Conservation (phyloP, 2,888 invertebrate species). For the Nomada hirtipes region DNA sequence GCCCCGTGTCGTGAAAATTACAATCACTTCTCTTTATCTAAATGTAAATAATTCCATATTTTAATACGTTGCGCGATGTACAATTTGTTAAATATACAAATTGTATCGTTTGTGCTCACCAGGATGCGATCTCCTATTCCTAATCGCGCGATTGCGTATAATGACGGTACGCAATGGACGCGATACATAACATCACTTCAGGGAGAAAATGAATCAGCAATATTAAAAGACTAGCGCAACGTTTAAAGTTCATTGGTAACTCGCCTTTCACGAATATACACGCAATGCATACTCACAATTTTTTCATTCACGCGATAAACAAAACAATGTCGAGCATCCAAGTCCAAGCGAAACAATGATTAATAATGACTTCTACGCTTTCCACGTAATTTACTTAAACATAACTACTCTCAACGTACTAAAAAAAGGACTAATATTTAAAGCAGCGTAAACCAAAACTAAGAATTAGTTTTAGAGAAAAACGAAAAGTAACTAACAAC, state of each 20-base stretch:
- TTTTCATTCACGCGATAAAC: not conserved
- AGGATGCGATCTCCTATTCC: not conserved
- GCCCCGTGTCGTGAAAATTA: no score
- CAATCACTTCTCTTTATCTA: no score
- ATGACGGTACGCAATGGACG: not conserved
- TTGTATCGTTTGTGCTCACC: not conserved
- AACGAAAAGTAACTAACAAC: not conserved
- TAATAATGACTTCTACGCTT: not conserved
- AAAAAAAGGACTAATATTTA: no score
- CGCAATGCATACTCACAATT: not conserved
- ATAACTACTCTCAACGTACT: no score
- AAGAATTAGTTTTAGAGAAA: not conserved
- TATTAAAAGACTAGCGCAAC: not conserved
- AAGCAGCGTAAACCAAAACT: no score
- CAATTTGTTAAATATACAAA: no score
- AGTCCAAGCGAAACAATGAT: not conserved
- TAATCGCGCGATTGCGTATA: not conserved
- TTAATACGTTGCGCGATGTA: no score
- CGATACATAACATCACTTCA: not conserved
- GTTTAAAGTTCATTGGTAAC: constrained; percentile 15
- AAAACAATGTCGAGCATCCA: not conserved
- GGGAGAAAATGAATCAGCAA: constrained; percentile 42
- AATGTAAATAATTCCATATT: not conserved
- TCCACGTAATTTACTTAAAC: not conserved
- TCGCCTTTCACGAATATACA: constrained; percentile 4